A percentile compares a stretch with the other conserved stretches of the same genome.
Evolutionary conservation across 2,888 invertebrate species (phyloP).

Genomic region (Drosophila birchii): DNA sequence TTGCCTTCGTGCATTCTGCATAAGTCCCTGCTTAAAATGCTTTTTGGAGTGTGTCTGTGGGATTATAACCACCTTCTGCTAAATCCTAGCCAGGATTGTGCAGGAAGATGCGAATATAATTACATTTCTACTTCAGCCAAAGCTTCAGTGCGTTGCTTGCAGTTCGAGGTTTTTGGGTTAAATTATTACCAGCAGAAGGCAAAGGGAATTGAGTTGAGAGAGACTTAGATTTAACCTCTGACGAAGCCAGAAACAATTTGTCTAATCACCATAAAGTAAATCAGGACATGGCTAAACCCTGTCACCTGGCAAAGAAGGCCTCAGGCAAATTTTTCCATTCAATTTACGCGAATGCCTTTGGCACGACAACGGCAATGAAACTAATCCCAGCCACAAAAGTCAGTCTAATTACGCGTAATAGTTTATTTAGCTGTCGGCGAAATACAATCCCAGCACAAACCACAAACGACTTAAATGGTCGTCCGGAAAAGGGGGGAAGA

Average conservation of each 20-base stretch:
- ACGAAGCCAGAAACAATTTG: not conserved
- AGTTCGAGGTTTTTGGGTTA: conserved; percentile 15
- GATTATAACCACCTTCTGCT: conserved; percentile 35
- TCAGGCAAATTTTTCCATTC: conserved; percentile 39
- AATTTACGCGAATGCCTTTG: conserved; percentile 63
- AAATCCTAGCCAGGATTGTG: conserved; percentile 22
- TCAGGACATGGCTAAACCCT: not conserved
- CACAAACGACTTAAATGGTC: conserved; percentile 59
- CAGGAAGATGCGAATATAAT: conserved; percentile 39
- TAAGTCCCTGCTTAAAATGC: conserved; percentile 51
- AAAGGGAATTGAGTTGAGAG: conserved; percentile 4
- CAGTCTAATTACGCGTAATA: conserved; percentile 62
- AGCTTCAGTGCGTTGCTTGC: conserved; percentile 13
- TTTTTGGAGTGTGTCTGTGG: conserved; percentile 40
- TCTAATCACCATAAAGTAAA: conserved; percentile 11
- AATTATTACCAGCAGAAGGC: not conserved
- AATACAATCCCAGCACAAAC: conserved; percentile 22
- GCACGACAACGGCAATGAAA: conserved; percentile 29
- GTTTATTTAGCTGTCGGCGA: conserved; percentile 44
- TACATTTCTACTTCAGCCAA: conserved; percentile 37
- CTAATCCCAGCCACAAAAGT: conserved; percentile 41
- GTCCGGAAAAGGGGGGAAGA: conserved; percentile 44
- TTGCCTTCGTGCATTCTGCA: conserved; percentile 43
- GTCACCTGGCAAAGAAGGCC: conserved; percentile 11
- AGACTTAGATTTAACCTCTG: not conserved